Evolutionary conservation across 2,113 vertebrate genomes (phyloP), one percentile per base, ranked within the genome.

Genomic region (Phalacrocorax brasilianus): DNA sequence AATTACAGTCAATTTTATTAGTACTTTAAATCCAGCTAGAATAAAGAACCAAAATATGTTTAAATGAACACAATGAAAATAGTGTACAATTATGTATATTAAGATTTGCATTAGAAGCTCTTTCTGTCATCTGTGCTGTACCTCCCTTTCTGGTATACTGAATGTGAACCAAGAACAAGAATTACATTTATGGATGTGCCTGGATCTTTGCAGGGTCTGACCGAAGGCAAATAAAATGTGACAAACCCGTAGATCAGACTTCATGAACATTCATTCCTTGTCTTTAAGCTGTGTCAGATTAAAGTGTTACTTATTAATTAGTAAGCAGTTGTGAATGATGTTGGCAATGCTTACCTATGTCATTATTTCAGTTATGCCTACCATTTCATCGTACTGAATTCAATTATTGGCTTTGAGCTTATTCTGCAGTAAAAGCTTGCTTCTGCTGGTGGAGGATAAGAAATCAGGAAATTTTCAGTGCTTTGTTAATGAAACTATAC

Each of bases 221-320:
- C 30, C 12, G 12, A 89, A 92, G 70, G 30, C 70, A 85, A 45
- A 35, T 84, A 71, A 89, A 78, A 78, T 24, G 47, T 84, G 87
- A n/a, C 33, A 33, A 68, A 50, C 50, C 49, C 61, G 6, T 76
- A 89, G 62, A 52, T 70, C 33, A 73, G 58, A 16, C 52, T 93
- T 79, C 20, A 17, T 68, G 61, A 26, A 18, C 0, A 0, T 78
- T 89, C 92, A 67, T 72, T 96, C 47, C 71, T 84, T 93, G 79
- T 91, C 73, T 94, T 93, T 78, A 78, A 77, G 8, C 24, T 82
- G 73, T 82, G 84, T 78, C 68, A 89, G 49, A 94, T 89, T 38
- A 24, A 80, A 72, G 56, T 72, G 80, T 81, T 91, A 56, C 28
- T 92, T 95, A 71, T 49, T 95, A 91, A 89, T 92, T 85, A 91